Evolutionary conservation across 53 echinoderm and acorn worm species (phyloP), one percentile per base, ranked within the genome.

Genomic region (Temnopleurus reevesii): DNA sequence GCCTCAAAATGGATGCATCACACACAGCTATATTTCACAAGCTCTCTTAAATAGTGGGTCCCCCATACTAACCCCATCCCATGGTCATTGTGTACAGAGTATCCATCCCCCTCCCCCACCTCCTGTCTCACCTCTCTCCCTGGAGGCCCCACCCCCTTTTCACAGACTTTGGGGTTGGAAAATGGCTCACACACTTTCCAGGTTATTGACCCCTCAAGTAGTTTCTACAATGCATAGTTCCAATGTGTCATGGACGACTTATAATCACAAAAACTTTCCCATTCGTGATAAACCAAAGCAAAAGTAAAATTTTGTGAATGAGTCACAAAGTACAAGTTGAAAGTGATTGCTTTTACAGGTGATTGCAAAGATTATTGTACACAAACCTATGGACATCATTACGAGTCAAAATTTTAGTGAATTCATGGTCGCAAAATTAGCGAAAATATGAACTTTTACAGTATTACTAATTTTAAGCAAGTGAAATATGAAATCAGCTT

Each of bases 141-240:
- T 23, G 5, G 71, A n/a, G 41, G 71, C 71, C 71, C 71, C 30
- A 9, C 80, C 29, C 46, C 49, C 30, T 80, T 51, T 51, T 29
- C 51, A 47, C 47, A 2, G 13, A 19, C 49, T 53, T 53, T 12
- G 17, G 53, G 53, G n/a, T 71, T 6, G 46, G 80, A 51, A 24
- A 47, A 3, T 5, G 28, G 31, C 49, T 28, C 80, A 29, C 80
- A 80, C 12, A 21, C 80, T 80, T 49, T 1, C 17, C 46, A 80
- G 80, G 80, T 80, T 21, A 80, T 9, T 80, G 80, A 80, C 80
- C 80, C 41, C 47, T 5, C 53, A 53, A 53, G n/a, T n/a, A n/a
- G n/a, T n/a, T n/a, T n/a, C n/a, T n/a, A n/a, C n/a, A n/a, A n/a
- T n/a, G n/a, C 36, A 27, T 7, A 8, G 21, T 71, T 41, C 71